Conservation (phyloP, 2,888 invertebrate species). For the Escarpia spicata region DNA sequence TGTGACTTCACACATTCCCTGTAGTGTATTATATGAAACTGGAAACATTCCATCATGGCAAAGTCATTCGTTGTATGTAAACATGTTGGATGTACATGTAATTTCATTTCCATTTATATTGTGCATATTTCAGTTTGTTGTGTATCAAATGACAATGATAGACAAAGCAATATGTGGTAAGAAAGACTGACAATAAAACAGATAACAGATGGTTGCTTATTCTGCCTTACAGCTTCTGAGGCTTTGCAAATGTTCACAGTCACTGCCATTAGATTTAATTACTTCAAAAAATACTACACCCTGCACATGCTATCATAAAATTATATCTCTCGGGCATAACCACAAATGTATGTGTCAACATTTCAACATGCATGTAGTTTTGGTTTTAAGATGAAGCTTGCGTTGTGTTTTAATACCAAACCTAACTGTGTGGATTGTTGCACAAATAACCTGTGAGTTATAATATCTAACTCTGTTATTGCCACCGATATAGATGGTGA, state of each 20-base stretch:
- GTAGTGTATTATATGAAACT: not conserved
- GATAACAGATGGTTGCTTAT: not conserved
- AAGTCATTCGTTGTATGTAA: not conserved
- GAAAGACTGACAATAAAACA: not conserved
- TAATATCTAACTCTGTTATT: not conserved
- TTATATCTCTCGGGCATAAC: no score
- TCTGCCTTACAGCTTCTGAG: not conserved
- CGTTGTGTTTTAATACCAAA: not conserved
- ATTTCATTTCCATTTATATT: not conserved
- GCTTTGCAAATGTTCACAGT: not conserved
- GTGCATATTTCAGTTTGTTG: not conserved
- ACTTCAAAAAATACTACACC: not conserved
- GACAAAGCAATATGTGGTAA: not conserved
- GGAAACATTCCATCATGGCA: slow-evolving; percentile 1
- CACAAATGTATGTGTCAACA: not conserved
- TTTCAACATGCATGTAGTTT: not conserved
- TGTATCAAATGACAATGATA: not conserved
- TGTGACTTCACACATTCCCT: not conserved
- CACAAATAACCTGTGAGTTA: slow-evolving; percentile 8
- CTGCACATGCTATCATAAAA: not conserved
- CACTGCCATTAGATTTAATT: not conserved
- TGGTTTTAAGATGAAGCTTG: not conserved
- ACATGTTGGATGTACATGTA: not conserved
- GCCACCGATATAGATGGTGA: not conserved
- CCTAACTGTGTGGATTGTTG: not conserved